phyloP scores from a whole-genome alignment of 2,113 vertebrate genomes.

The Camelus bactrianus region DNA sequence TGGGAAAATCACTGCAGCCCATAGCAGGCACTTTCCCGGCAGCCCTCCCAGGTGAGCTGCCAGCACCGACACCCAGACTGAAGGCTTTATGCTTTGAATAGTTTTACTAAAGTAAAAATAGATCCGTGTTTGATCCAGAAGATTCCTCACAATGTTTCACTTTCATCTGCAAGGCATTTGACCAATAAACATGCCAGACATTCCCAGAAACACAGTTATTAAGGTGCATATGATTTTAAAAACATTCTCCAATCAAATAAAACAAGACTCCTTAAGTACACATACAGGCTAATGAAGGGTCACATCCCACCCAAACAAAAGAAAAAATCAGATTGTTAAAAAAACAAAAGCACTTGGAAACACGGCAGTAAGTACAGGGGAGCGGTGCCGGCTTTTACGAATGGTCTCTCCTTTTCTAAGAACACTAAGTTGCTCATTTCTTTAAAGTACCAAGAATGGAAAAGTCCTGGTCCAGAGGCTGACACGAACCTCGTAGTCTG shows the following conservation, averaged over 20 bases:
- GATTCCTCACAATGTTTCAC: constrained; percentile 54
- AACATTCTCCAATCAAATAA: constrained; percentile 44
- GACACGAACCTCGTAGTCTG: constrained; percentile 39
- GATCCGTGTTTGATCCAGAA: constrained; percentile 43
- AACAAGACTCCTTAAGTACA: constrained; percentile 26
- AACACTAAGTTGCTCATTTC: constrained; percentile 2
- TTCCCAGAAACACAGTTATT: constrained; percentile 35
- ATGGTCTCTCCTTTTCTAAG: not conserved
- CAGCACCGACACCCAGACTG: not conserved
- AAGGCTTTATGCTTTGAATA: constrained; percentile 13
- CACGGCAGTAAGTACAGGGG: not conserved
- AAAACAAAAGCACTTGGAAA: not conserved
- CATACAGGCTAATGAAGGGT: constrained; percentile 26
- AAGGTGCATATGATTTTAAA: constrained; percentile 46
- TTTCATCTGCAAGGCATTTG: constrained; percentile 65
- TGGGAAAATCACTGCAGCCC: not conserved
- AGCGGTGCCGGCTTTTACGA: not conserved
- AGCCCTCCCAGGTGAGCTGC: not conserved
- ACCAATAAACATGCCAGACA: constrained; percentile 67
- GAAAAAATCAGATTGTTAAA: constrained; percentile 43
- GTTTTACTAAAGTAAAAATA: constrained; percentile 55
- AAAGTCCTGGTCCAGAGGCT: constrained; percentile 37
- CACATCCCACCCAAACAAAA: not conserved
- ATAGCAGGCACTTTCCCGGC: not conserved
- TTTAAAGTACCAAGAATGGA: constrained; percentile 46